A percentile compares a stretch with the other conserved stretches of the same genome.
phyloP scores from a whole-genome alignment of 2,888 invertebrate species.

The Neocrepidodera transversa region DNA sequence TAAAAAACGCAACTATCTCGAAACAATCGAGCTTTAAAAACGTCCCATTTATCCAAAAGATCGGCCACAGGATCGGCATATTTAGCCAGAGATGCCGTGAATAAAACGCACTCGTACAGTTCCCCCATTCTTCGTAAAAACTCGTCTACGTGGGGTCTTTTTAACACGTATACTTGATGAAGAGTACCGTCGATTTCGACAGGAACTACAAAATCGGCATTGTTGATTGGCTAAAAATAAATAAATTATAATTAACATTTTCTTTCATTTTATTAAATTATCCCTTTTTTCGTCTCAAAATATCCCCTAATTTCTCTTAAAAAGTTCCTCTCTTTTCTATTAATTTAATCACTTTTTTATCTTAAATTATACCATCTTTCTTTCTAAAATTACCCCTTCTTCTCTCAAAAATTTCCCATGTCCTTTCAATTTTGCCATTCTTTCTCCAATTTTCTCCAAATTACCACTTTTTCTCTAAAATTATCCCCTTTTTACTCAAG shows the following conservation, averaged over 20 bases:
- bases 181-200: slow-evolving; percentile 99
- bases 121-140: slow-evolving; percentile 98
- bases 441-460: too few relatives aligned
- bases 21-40: slow-evolving; percentile 95
- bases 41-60: slow-evolving; percentile 95
- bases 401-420: too few relatives aligned
- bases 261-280: neutral
- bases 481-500: too few relatives aligned
- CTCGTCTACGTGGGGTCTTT: slow-evolving; percentile 99
- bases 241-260: slow-evolving; percentile 12
- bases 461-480: too few relatives aligned
- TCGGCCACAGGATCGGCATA: slow-evolving; percentile 99
- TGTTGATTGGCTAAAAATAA: slow-evolving; percentile 91
- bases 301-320: too few relatives aligned
- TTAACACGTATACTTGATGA: slow-evolving; percentile 98
- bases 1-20: slow-evolving; percentile 99
- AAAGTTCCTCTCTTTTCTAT: too few relatives aligned
- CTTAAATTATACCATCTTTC: too few relatives aligned
- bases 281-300: too few relatives aligned
- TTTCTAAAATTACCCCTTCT: too few relatives aligned
- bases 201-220: slow-evolving; percentile 99
- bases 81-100: slow-evolving; percentile 98
- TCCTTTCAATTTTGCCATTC: too few relatives aligned
- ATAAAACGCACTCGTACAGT: slow-evolving; percentile 98
- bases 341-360: too few relatives aligned